Base-by-base conservation (phyloP, 1,140 invertebrate species). In the Drosophila eugracilis region DNA sequence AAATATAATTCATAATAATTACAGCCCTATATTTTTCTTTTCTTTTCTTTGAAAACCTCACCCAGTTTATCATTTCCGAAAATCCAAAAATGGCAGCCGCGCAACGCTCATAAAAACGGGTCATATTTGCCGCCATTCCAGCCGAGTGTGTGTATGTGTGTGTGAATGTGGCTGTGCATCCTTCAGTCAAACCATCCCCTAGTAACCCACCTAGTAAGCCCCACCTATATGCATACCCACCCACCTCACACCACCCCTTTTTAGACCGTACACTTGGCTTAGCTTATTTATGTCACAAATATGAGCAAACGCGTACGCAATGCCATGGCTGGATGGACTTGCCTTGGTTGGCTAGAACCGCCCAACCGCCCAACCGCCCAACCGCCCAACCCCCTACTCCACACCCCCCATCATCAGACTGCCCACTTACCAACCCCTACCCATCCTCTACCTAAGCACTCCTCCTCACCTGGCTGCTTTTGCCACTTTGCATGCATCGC, bases 261-360 rank as follows among this genome's bases (percentile, higher is more conserved):
- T 12, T 26, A 36, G 44, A 42, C 30, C 32, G 12, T 36, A 32
- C 47, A 32, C 47, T 74, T 45, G 55, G 52, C 52, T 88, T 78
- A 66, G 83, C 83, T 88, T 88, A 86, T 86, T 88, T 86, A 78
- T 86, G 83, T 86, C 83, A 86, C 83, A 86, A 86, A 86, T 86
- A 86, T 86, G 83, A 86, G 77, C 65, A 76, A 75, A 75, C 73
- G 72, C 77, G 77, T 86, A 86, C 81, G 81, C 81, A 86, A 86
- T 86, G 77, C 83, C 78, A 86, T 70, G 81, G 63, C 77, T 86
- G 81, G 81, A 77, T 85, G 79, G 81, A 55, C 69, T 52, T 52
- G 55, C 24, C 26, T 34, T 48, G 50, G n/a, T 17, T 76, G 58
- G 55, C 53, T 70, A 39, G 48, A 24, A 55, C 30, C 34, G 34